Evolutionary conservation across 2,888 invertebrate species (phyloP).

Genomic region (Caenorhabditis sp.): DNA sequence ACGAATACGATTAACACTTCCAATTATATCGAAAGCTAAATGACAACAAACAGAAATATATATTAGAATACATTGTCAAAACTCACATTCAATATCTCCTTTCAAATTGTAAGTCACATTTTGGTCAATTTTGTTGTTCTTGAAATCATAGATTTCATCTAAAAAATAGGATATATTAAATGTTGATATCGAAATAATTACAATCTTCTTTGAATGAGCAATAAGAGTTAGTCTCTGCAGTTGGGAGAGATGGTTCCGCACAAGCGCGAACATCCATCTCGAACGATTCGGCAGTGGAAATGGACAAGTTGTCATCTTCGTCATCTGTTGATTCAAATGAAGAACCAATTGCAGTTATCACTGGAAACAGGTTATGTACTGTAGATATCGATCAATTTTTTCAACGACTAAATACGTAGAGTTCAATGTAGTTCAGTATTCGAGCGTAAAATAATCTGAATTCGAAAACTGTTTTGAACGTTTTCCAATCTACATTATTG

Average conservation of each 20-base stretch:
- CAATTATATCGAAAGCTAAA: neutral
- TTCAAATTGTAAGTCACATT: neutral
- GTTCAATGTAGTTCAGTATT: no score
- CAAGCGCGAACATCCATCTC: neutral
- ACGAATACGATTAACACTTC: neutral
- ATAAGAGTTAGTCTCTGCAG: neutral
- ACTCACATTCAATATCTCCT: neutral
- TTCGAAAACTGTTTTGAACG: no score
- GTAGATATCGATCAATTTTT: no score
- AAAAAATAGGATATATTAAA: neutral
- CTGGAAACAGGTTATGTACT: no score
- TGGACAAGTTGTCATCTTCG: neutral
- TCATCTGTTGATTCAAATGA: neutral
- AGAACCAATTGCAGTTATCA: neutral
- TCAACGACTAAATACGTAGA: no score
- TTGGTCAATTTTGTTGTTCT: neutral
- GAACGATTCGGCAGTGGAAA: neutral
- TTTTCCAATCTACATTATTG: no score
- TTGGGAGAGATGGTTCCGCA: constrained; percentile 1
- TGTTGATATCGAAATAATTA: neutral
- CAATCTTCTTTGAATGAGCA: neutral
- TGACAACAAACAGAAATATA: neutral
- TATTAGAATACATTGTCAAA: neutral
- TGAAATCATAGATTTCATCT: neutral
- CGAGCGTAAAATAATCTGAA: no score